These are phyloP conservation scores for Poecile atricapillus DNA, from an alignment of 2,113 vertebrate species.

Conservation along the genomic window DNA sequence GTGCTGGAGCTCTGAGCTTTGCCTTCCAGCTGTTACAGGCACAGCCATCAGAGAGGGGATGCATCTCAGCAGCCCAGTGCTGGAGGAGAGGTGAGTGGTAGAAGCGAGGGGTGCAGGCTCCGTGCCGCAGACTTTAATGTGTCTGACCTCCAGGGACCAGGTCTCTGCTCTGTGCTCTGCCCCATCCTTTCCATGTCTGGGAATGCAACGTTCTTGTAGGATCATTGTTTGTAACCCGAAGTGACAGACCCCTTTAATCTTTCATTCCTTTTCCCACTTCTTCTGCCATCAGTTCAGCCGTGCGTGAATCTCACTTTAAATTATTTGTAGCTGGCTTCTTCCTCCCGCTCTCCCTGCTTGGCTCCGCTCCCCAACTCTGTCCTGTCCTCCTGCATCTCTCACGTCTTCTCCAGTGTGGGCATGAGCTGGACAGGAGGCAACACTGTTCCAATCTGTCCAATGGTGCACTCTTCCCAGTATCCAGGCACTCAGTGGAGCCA, in stretches of 20 bases:
- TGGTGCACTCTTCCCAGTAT: not conserved
- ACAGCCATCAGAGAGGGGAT: not conserved
- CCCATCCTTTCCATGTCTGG: conserved; percentile 73
- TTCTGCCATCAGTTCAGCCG: conserved; percentile 83
- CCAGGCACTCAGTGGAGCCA: not conserved
- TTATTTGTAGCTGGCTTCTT: conserved; percentile 80
- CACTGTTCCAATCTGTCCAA: not conserved
- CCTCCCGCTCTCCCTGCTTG: not conserved
- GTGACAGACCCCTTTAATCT: conserved; percentile 91
- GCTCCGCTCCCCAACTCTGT: not conserved
- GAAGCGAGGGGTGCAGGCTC: not conserved
- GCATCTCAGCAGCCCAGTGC: not conserved
- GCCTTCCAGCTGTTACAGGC: not conserved
- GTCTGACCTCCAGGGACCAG: conserved; percentile 38
- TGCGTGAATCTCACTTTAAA: conserved; percentile 82
- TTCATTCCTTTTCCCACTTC: conserved; percentile 90
- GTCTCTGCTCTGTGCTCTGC: conserved; percentile 76
- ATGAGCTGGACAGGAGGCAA: fast-evolving
- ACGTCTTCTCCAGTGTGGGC: fast-evolving
- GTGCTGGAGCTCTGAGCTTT: not conserved
- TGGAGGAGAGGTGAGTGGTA: not conserved
- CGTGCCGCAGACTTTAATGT: conserved; percentile 56
- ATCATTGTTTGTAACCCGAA: conserved; percentile 80
- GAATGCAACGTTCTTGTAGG: conserved; percentile 76
- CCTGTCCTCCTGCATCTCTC: not conserved